Evolutionary conservation across 2,797 vertebrate species (phyloP), one percentile per base, ranked within the genome.

Genomic region (Clarias laeviceps): DNA sequence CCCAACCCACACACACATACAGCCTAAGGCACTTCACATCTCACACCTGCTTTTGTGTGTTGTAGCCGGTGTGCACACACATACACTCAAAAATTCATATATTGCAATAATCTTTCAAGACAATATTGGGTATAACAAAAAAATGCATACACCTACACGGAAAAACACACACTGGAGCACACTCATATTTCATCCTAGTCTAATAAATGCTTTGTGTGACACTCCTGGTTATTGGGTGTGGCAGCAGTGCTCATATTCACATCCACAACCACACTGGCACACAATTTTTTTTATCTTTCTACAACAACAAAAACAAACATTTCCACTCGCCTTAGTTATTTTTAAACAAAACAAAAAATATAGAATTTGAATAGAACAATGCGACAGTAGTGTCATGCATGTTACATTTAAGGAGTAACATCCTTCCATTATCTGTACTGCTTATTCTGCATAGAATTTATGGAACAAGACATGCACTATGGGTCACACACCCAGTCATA

Each of bases 31-130:
- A 54, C 45, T 22, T 64, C 17, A 27, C 29, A 40, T 72, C 34
- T 45, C 81, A 61, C 56, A 82, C 68, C 68, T 84, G 72, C 34
- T 14, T 77, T 6, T 83, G 64, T 82, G 66, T 83, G 34, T 74
- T n/a, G 32, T n/a, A 37, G 54, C 29, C 14, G 4, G 4, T 59
- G 59, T 57, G 73, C 73, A 37, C 50, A 54, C n/a, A 77, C 15
- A 77, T 15, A 56, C 66, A 82, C 68, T 9, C 45, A 57, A 7
- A 62, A 54, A 85, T 65, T 74, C 45, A 82, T 65, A 85, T 82
- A 82, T 66, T 85, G 84, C 79, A 85, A 74, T 85, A 56, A 73
- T 56, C 59, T 56, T 24, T 81, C 22, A 66, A 85, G 61, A 65
- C 70, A 62, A 59, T 76, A 76, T 65, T 76, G 82, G 40, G 24